A percentile compares a stretch with the other conserved stretches of the same genome.
Evolutionary conservation across 1,140 invertebrate species (phyloP).

Genomic region (Cyrtorhinus lividipennis): DNA sequence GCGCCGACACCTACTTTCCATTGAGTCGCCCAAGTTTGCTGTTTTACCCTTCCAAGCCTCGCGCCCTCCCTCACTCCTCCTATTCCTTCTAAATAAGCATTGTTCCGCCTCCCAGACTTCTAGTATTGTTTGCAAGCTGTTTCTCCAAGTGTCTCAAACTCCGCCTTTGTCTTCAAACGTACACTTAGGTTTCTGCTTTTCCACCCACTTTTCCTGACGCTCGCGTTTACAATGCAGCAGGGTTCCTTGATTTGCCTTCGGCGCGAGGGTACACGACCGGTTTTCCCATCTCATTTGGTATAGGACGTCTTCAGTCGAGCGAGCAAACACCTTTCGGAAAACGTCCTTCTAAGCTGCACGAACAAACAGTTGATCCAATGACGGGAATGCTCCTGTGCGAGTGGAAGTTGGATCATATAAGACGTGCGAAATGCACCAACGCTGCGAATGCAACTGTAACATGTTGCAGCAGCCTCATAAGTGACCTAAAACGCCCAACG

Average conservation of each 20-base stretch:
- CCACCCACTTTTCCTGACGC: background rate
- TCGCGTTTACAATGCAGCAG: background rate
- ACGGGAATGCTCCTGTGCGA: too few relatives aligned
- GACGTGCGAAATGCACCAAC: too few relatives aligned
- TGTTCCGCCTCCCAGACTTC: conserved; percentile 9
- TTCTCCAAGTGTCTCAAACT: conserved; percentile 8
- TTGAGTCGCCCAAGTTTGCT: conserved; percentile 14
- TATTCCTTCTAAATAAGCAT: conserved; percentile 7
- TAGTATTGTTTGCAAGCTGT: conserved; percentile 8
- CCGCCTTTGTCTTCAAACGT: conserved; percentile 4
- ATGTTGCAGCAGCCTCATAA: too few relatives aligned
- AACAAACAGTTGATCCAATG: too few relatives aligned
- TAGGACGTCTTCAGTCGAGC: too few relatives aligned
- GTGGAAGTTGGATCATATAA: too few relatives aligned
- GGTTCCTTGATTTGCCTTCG: background rate
- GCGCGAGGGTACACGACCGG: background rate
- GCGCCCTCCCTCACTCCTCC: background rate
- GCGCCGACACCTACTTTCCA: conserved; percentile 20
- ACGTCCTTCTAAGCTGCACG: too few relatives aligned
- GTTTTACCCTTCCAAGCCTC: background rate
- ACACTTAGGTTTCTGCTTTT: background rate
- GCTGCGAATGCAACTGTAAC: too few relatives aligned
- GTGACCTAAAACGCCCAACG: too few relatives aligned
- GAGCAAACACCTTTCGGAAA: too few relatives aligned
- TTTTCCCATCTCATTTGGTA: background rate